Base-by-base conservation (phyloP, 1,140 invertebrate genomes). In the Pachyrhynchus sulphureomaculatus region DNA sequence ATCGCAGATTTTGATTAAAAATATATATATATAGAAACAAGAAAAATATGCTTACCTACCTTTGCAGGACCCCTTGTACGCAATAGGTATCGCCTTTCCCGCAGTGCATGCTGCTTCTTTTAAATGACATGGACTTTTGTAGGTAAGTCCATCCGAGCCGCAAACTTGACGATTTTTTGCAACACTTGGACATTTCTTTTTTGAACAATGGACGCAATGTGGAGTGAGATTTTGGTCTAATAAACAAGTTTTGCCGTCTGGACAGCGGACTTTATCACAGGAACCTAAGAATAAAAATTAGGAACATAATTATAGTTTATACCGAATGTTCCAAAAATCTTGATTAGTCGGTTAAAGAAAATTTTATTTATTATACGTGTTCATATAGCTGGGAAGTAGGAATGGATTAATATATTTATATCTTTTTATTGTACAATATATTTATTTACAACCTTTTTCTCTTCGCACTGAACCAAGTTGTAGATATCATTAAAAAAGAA, bases 91-190 rank as follows among this genome's bases (percentile, higher is more conserved):
- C 56, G 90, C 88, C 67, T 85, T 85, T 49, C 91, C 90, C 52
- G 84, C 83, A 66, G 84, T 82, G 77, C 93, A 96, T 18, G 93
- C 89, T 52, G 88, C 88, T 65, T 89, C 85, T 69, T 88, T 83
- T 72, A 96, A 81, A 75, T 93, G 88, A 80, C 94, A 96, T 58
- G 88, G 82, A 75, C 89, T 92, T 56, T 85, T 84, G 79, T 96
- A 96, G 21, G 92, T 95, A 59, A 86, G 80, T 15, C 90, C 91
- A 79, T 96, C 92, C 32, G 86, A 85, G 1, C 91, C 94, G 79
- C 93, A 96, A 8, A 95, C 88, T 34, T 85, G 84, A 69, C 84
- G 77, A 54, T 76, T 75, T 58, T 76, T 65, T 36, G 79, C 71
- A 48, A 77, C 75, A 48, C 75, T 73, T n/a, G 15, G 20, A 20